These are phyloP conservation scores for Cyclura pinguis DNA, from an alignment of 2,797 vertebrate species.

Conservation along the genomic window DNA sequence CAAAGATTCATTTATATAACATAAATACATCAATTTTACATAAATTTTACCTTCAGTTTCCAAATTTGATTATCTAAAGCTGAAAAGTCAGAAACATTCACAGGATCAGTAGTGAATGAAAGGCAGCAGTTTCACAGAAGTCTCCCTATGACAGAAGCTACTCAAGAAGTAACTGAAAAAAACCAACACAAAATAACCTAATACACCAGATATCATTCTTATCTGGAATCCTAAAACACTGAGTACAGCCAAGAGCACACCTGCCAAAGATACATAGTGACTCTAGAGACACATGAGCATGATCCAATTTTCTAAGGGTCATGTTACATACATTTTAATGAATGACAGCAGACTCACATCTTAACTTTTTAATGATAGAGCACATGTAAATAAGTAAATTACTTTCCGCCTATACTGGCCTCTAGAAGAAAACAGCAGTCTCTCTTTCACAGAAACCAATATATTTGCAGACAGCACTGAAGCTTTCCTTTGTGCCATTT, in stretches of 20 bases:
- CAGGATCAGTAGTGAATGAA: not conserved
- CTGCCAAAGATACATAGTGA: not conserved
- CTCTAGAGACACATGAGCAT: not conserved
- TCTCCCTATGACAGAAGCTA: not conserved
- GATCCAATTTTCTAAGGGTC: not conserved
- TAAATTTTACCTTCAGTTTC: conserved; percentile 56
- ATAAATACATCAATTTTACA: too few relatives aligned
- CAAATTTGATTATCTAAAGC: conserved; percentile 53
- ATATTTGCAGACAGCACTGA: not conserved
- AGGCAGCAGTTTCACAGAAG: not conserved
- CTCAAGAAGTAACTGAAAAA: not conserved
- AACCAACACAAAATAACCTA: not conserved
- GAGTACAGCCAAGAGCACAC: not conserved
- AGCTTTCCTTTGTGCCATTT: not conserved
- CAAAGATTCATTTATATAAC: too few relatives aligned
- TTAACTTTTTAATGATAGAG: not conserved
- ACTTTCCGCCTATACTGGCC: not conserved
- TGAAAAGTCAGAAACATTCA: not conserved
- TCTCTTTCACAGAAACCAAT: not conserved
- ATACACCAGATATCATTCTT: not conserved
- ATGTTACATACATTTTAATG: not conserved
- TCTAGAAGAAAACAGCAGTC: not conserved
- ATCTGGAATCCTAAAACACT: not conserved
- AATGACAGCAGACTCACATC: too few relatives aligned
- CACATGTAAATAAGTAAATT: not conserved